Evolutionary conservation across 2,113 vertebrate species (phyloP).

Genomic region (Hippocampus mohnikei): DNA sequence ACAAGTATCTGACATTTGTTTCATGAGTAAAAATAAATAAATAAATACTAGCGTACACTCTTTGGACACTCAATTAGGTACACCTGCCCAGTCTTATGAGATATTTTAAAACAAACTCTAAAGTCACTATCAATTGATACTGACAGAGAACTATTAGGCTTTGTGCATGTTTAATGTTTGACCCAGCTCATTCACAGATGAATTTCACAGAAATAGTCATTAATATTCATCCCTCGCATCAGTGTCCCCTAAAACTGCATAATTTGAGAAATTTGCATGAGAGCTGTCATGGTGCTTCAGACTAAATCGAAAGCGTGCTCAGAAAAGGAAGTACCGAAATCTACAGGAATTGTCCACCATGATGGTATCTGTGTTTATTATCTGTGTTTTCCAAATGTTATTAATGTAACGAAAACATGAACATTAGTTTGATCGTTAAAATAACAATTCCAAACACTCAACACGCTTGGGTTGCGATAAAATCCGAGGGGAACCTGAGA

Average conservation of each 20-base stretch:
- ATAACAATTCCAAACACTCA: conserved; percentile 7
- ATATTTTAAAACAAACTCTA: not conserved
- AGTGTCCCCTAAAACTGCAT: not conserved
- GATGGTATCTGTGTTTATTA: too few species aligned
- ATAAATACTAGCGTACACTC: not conserved
- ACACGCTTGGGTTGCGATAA: not conserved
- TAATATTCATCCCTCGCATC: not conserved
- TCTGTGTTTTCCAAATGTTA: not conserved
- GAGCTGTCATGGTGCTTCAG: not conserved
- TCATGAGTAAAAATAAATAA: not conserved
- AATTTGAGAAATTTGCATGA: not conserved
- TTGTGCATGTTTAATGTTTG: not conserved
- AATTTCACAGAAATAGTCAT: not conserved
- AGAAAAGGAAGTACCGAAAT: not conserved
- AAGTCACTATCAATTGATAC: not conserved
- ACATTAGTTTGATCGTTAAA: conserved; percentile 14
- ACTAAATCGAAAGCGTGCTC: not conserved
- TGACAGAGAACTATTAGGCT: not conserved
- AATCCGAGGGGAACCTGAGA: not conserved
- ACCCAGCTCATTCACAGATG: not conserved
- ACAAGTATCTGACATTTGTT: not conserved
- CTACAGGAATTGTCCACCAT: not conserved
- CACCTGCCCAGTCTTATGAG: not conserved
- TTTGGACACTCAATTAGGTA: not conserved
- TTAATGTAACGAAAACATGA: not conserved